These are phyloP conservation scores for Cyphomyrus discorhynchus DNA, from an alignment of 2,113 vertebrate genomes.

Conservation along the genomic window DNA sequence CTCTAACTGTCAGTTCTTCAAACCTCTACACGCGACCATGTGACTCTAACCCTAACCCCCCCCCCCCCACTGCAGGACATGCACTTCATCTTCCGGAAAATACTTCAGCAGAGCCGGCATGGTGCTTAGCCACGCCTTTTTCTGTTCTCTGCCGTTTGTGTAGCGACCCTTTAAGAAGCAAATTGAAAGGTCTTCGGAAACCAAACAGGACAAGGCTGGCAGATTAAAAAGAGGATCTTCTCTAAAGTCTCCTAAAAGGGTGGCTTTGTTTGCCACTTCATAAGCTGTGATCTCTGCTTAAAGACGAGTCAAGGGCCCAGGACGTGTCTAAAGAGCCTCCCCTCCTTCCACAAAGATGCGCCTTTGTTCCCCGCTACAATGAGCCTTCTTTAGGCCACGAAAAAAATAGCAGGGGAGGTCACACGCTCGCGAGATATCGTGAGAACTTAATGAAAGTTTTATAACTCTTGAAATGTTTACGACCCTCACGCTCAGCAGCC, in stretches of 20 bases:
- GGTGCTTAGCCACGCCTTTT: neutral
- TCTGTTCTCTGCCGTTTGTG: neutral
- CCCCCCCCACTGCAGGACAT: neutral
- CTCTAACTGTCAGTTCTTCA: neutral
- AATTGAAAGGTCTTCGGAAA: constrained; percentile 69
- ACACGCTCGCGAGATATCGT: constrained; percentile 55
- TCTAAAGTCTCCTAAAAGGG: constrained; percentile 75
- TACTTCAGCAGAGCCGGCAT: neutral
- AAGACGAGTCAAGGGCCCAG: constrained; percentile 71
- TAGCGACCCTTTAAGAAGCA: constrained; percentile 42
- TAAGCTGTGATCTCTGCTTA: constrained; percentile 74
- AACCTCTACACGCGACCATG: neutral
- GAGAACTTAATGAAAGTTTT: constrained; percentile 81
- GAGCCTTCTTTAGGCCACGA: constrained; percentile 45
- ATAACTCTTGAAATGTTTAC: constrained; percentile 80
- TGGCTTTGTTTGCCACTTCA: constrained; percentile 73
- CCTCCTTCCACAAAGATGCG: constrained; percentile 57
- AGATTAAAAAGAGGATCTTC: constrained; percentile 41
- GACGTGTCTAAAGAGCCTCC: constrained; percentile 68
- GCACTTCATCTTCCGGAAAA: neutral
- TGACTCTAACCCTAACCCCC: neutral
- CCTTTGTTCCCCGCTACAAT: constrained; percentile 53
- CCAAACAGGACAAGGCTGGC: constrained; percentile 52
- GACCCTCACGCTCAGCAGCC: constrained; percentile 67
- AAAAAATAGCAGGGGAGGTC: constrained; percentile 45